phyloP scores from a whole-genome alignment of 2,888 invertebrate species.

The Macropis europaea region DNA sequence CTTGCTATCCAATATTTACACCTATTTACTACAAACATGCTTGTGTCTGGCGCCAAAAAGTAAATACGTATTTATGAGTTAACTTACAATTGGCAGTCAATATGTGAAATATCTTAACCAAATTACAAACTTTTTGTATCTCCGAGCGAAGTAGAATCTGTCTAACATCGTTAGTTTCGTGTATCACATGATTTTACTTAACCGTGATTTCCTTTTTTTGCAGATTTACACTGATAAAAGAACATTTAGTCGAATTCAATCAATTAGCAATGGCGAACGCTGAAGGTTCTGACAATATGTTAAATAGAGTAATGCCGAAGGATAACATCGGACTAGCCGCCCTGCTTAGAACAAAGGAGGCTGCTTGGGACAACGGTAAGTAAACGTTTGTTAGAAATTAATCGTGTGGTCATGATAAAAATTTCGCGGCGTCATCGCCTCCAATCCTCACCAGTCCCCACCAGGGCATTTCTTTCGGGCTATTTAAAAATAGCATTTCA shows the following conservation, averaged over 20 bases:
- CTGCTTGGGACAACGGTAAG: slow-evolving; percentile 94
- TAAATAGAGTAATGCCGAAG: slow-evolving; percentile 99
- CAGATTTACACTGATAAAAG: slow-evolving; percentile 96
- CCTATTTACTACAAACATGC: too few relatives aligned
- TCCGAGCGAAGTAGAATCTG: slow-evolving; percentile 17
- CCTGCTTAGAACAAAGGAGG: slow-evolving; percentile 95
- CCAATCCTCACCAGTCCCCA: too few relatives aligned
- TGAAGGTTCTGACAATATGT: slow-evolving; percentile 98
- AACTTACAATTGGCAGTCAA: too few relatives aligned
- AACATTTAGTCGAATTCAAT: slow-evolving; percentile 98
- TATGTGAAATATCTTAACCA: slow-evolving; percentile 22
- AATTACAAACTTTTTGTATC: slow-evolving; percentile 20
- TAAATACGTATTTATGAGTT: too few relatives aligned
- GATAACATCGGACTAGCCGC: slow-evolving; percentile 99
- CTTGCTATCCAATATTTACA: too few relatives aligned
- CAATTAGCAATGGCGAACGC: slow-evolving; percentile 99
- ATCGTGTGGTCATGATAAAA: too few relatives aligned
- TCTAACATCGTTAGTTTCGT: not conserved
- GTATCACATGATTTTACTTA: not conserved
- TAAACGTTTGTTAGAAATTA: slow-evolving; percentile 45
- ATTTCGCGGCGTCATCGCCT: too few relatives aligned
- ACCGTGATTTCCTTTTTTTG: slow-evolving; percentile 43
- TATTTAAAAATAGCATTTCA: too few relatives aligned
- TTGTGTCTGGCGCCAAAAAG: too few relatives aligned
- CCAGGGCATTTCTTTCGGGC: too few relatives aligned